Percentiles rank a stretch among this genome's conserved stretches.
These are phyloP conservation scores for Spongilla lacustris DNA, from an alignment of 37 sponge, comb jelly and placozoan species.

Conservation along the genomic window DNA sequence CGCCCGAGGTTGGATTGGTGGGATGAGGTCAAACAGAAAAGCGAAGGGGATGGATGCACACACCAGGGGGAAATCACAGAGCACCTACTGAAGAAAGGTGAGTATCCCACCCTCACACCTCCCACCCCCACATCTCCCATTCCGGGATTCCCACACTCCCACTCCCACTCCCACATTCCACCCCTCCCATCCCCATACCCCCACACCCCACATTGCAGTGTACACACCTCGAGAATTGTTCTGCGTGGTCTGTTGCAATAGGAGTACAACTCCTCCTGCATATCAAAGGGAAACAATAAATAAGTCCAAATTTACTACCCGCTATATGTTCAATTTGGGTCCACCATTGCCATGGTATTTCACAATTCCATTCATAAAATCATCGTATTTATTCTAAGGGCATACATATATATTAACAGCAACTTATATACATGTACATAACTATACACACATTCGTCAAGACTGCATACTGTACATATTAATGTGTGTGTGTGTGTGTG, in stretches of 20 bases:
- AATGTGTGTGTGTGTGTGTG: too few species aligned
- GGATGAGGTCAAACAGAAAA: constrained; percentile 92
- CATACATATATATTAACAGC: too few species aligned
- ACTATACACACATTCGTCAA: too few species aligned
- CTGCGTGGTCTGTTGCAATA: constrained; percentile 91
- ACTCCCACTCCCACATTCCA: neutral
- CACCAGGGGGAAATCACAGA: constrained; percentile 88
- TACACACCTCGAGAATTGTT: constrained; percentile 82
- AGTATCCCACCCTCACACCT: neutral
- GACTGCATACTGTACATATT: too few species aligned
- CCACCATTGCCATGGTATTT: too few species aligned
- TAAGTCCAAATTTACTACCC: neutral
- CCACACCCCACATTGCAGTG: neutral
- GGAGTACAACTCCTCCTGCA: constrained; percentile 89
- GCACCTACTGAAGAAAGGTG: constrained; percentile 59
- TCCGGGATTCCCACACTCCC: neutral
- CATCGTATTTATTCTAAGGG: too few species aligned
- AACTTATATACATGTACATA: too few species aligned
- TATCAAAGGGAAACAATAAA: neutral
- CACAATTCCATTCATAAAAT: too few species aligned
- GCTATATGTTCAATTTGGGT: too few species aligned
- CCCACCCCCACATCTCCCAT: neutral
- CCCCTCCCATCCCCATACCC: neutral
- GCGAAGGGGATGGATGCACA: constrained; percentile 66
- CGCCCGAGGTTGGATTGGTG: constrained; percentile 89